A percentile compares a stretch with the other conserved stretches of the same genome.
These are phyloP conservation scores for Dolichomitus sp. DNA, from an alignment of 2,888 invertebrate genomes.

Conservation along the genomic window DNA sequence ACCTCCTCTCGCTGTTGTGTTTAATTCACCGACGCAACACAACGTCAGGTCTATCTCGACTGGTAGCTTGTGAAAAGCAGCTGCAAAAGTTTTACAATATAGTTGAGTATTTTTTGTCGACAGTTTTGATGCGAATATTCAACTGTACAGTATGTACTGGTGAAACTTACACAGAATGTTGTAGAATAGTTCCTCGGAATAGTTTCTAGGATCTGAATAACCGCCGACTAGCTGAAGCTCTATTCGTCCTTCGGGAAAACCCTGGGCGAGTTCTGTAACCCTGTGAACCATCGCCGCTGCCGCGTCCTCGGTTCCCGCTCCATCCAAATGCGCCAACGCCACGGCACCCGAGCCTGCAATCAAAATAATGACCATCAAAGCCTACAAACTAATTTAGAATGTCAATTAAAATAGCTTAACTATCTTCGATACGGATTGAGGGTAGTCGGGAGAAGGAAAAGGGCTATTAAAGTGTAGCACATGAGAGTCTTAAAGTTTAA, in stretches of 20 bases:
- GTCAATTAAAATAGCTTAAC: background rate
- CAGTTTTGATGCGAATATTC: background rate
- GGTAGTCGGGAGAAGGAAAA: background rate
- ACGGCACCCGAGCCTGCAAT: constrained; percentile 94
- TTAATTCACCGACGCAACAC: constrained; percentile 96
- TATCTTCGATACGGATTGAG: background rate
- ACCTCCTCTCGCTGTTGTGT: constrained; percentile 93
- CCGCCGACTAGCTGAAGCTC: constrained; percentile 97
- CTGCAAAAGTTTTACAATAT: constrained; percentile 86
- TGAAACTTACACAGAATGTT: constrained; percentile 94
- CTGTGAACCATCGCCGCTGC: constrained; percentile 93
- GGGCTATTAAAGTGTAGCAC: background rate
- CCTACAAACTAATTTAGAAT: background rate
- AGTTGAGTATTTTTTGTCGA: background rate
- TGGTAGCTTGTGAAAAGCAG: constrained; percentile 95
- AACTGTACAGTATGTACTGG: background rate
- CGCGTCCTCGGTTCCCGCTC: constrained; percentile 94
- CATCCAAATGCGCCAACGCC: constrained; percentile 94
- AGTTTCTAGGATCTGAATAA: constrained; percentile 94
- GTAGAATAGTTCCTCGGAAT: constrained; percentile 96
- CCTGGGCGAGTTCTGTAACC: constrained; percentile 95
- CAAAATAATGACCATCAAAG: background rate
- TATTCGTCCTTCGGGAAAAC: constrained; percentile 95
- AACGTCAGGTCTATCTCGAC: constrained; percentile 96
- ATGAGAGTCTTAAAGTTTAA: too few species aligned